Evolutionary conservation across 2,888 invertebrate species (phyloP), one percentile per base, ranked within the genome.

Genomic region (Drosophila helvetica): DNA sequence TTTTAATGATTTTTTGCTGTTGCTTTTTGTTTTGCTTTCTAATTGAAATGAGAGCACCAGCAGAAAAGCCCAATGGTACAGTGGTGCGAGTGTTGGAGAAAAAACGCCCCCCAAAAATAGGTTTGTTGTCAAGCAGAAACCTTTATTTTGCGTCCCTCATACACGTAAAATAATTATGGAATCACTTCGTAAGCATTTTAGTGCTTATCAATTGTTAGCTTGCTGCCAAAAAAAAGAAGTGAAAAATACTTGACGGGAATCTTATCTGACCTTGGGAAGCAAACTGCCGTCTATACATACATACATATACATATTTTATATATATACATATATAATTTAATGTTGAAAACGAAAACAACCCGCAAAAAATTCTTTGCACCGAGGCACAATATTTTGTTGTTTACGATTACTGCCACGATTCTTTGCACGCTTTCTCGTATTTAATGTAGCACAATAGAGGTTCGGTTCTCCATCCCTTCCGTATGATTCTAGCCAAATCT

Each of bases 1-100:
- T 85, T 85, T 75, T 85, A 86, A 81, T 79, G 81, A 73, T 58
- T 56, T 61, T 65, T 73, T 57, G 58, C 55, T 54, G 50, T 69
- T 62, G 58, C 47, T 57, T 47, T 61, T 66, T 78, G 62, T 79
- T 73, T 80, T 73, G 66, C 52, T 82, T 80, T 78, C 58, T 54
- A 62, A 67, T 70, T 71, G 72, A 63, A 77, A 74, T 60, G 69
- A 65, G 83, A 75, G 27, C 75, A 65, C 46, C 42, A 62, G 52
- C 47, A 55, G 30, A 30, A 45, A n/a, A 43, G 12, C 17, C 38
- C 38, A 38, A 9, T 25, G 10, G 78, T 67, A 83, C 86, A 82
- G 83, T 83, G 83, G 53, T 64, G 51, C 74, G 46, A 78, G 42
- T 33, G 54, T 42, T 52, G 19, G 15, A 15, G 7, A 9, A 48